Evolutionary conservation across 30 jellyfish, hydroid and myxozoan genomes (phyloP).

Genomic region (Rhopilema esculentum): DNA sequence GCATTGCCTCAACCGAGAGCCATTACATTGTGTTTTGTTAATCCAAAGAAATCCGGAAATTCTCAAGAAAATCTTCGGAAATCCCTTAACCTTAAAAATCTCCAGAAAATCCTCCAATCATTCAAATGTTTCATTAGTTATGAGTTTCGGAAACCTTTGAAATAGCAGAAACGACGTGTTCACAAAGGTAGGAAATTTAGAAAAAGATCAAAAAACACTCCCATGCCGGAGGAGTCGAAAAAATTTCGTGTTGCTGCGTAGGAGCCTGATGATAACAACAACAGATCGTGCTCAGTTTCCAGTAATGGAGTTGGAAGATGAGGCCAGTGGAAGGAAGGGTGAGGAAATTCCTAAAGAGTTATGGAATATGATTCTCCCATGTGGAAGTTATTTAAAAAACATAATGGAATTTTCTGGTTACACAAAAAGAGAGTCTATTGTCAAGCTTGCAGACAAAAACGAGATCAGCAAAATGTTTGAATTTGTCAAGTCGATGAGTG

Average conservation of each 20-base stretch:
- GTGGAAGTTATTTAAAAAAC: neutral
- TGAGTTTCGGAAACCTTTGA: no score
- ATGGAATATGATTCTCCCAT: conserved; percentile 22
- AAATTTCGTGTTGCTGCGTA: conserved; percentile 8
- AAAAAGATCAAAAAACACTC: no score
- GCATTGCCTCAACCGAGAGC: no score
- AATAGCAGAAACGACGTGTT: no score
- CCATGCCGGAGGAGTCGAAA: conserved; percentile 4
- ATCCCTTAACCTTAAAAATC: no score
- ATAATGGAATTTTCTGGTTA: conserved; percentile 9
- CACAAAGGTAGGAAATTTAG: no score
- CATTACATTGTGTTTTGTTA: no score
- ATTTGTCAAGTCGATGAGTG: conserved; percentile 28
- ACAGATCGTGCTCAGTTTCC: neutral
- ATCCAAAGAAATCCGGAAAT: no score
- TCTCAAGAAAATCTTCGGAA: no score
- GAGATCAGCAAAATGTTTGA: conserved; percentile 15
- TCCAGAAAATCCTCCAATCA: no score
- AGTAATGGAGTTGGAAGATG: no score
- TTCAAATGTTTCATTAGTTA: no score
- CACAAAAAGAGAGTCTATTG: conserved; percentile 8
- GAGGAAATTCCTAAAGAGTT: neutral
- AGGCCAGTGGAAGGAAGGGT: neutral
- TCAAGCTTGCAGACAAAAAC: conserved; percentile 3
- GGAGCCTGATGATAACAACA: neutral